Percentiles rank a stretch among this genome's conserved stretches.
Conservation (phyloP, 2,888 invertebrate species). For the Agonopterix heracliana region DNA sequence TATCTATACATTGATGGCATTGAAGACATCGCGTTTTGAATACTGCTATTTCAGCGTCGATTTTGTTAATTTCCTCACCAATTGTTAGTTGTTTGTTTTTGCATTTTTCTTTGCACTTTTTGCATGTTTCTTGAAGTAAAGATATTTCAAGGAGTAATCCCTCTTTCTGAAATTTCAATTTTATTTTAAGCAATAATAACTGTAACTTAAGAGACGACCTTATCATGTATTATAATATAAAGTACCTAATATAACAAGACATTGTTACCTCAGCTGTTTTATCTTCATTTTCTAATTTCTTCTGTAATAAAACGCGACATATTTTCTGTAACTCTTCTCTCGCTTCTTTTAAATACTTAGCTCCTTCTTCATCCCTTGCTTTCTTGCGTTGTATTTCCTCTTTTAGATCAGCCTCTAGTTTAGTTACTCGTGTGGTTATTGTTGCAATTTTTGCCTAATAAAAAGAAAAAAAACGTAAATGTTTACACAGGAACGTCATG, state of each 20-base stretch:
- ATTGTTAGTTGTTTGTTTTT: slow-evolving; percentile 36
- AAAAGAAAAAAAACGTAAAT: slow-evolving; percentile 1
- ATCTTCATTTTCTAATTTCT: slow-evolving; percentile 58
- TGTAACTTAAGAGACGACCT: no score
- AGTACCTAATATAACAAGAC: no score
- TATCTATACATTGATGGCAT: slow-evolving; percentile 50
- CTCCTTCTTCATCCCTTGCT: slow-evolving; percentile 47
- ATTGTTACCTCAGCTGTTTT: slow-evolving; percentile 39
- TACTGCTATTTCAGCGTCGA: slow-evolving; percentile 35
- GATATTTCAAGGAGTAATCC: slow-evolving; percentile 44
- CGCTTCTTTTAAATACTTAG: slow-evolving; percentile 41
- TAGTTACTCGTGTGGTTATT: slow-evolving; percentile 27
- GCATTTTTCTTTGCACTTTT: slow-evolving; percentile 49
- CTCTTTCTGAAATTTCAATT: slow-evolving; percentile 52
- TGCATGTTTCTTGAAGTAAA: slow-evolving; percentile 34
- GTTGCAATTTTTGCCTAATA: slow-evolving; percentile 34
- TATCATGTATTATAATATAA: no score
- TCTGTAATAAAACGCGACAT: slow-evolving; percentile 45
- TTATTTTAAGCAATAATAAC: no score
- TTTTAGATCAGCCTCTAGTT: slow-evolving; percentile 23
- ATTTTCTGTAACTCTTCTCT: slow-evolving; percentile 53
- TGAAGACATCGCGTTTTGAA: slow-evolving; percentile 35
- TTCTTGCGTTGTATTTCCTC: slow-evolving; percentile 34
- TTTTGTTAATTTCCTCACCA: slow-evolving; percentile 34
- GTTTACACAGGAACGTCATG: no score